A percentile compares a stretch with the other conserved stretches of the same genome.
Conservation (phyloP, 2,888 invertebrate genomes). For the Alitta virens region DNA sequence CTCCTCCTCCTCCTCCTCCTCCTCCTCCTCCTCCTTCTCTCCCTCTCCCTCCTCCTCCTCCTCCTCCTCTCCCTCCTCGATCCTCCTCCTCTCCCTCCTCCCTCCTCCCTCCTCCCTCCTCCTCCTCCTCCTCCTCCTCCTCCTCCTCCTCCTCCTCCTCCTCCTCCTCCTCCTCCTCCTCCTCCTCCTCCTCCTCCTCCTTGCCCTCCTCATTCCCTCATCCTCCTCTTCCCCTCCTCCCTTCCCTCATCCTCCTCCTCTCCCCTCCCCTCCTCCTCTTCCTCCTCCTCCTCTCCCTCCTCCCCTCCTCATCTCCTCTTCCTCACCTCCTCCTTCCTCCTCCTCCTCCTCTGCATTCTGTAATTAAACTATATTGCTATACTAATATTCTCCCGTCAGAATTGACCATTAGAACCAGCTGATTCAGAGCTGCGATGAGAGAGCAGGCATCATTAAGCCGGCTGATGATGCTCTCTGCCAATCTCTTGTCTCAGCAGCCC, state of each 20-base stretch:
- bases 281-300: not conserved
- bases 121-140: not conserved
- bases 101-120: not conserved
- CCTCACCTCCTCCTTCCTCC: no score
- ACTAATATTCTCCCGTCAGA: no score
- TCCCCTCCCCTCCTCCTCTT: not conserved
- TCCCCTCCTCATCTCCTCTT: not conserved
- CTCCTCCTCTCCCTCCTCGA: conserved; percentile 6
- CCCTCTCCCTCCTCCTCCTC: conserved; percentile 4
- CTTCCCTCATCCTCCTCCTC: no score
- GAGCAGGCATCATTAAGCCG: not conserved
- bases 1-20: not conserved
- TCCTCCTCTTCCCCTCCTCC: no score
- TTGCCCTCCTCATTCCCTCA: not conserved
- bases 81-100: not conserved
- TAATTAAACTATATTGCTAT: not conserved
- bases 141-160: not conserved
- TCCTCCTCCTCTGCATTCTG: not conserved
- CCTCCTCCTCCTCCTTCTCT: not conserved
- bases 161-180: not conserved
- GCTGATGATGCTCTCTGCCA: not conserved
- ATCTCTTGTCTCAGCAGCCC: not conserved
- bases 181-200: conserved; percentile 1
- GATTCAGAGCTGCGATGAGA: not conserved
- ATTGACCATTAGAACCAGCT: no score